These are phyloP conservation scores for Phoxinus phoxinus DNA, from an alignment of 2,113 vertebrate genomes.

Conservation along the genomic window DNA sequence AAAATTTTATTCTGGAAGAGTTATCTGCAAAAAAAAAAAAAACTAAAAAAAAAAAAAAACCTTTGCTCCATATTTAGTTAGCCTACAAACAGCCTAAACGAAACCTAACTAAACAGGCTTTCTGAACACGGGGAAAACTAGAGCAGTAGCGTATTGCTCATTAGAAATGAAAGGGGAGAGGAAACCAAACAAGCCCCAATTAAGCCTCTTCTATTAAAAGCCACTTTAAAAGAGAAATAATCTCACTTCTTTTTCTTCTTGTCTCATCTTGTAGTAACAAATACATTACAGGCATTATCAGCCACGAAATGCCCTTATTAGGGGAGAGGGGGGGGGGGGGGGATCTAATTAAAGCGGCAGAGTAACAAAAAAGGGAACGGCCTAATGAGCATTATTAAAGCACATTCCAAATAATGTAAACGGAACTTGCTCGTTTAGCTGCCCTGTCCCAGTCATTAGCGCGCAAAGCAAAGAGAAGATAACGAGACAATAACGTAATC, in stretches of 20 bases:
- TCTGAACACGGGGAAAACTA: conserved; percentile 10
- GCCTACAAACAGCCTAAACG: conserved; percentile 43
- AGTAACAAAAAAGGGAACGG: conserved; percentile 66
- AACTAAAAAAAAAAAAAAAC: background rate
- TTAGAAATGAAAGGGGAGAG: conserved; percentile 63
- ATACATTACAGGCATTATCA: conserved; percentile 77
- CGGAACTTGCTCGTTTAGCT: conserved; percentile 68
- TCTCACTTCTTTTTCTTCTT: conserved; percentile 59
- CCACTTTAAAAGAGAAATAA: conserved; percentile 67
- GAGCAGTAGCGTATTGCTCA: conserved; percentile 55
- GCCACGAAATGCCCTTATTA: conserved; percentile 66
- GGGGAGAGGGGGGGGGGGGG: conserved; percentile 44
- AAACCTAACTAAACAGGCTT: conserved; percentile 43
- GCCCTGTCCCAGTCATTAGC: conserved; percentile 73
- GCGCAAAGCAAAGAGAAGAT: conserved; percentile 72
- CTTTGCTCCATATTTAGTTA: background rate
- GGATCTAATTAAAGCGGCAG: conserved; percentile 71
- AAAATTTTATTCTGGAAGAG: background rate
- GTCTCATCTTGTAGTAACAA: conserved; percentile 74
- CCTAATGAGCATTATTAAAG: conserved; percentile 76
- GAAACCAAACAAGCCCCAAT: conserved; percentile 66
- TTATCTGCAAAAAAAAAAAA: background rate
- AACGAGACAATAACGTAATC: conserved; percentile 74
- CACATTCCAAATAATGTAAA: conserved; percentile 75
- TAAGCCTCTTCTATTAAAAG: conserved; percentile 69